Base-by-base conservation (phyloP, 2,797 vertebrate species). In the Lepilemur ruficaudatus region DNA sequence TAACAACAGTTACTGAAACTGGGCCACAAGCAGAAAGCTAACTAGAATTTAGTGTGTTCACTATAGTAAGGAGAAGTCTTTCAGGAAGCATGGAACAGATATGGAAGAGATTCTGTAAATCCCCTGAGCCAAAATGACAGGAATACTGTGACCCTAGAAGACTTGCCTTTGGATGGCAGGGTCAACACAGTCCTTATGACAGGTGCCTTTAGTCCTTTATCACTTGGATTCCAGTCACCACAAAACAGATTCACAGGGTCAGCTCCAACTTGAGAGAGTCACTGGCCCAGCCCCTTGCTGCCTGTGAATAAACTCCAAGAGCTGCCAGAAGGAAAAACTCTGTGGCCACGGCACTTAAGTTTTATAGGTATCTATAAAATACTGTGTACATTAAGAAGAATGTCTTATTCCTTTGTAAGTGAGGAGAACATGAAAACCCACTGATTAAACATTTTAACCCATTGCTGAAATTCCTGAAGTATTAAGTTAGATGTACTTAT, bases 381-480 rank as follows among this genome's bases (percentile, higher is more conserved):
- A 41, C 1, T 7, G 4, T 22, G 25, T 4, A 61, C 23, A 25
- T 17, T 43, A 81, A 50, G 41, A 72, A 67, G 23, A 88, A 35
- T 50, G 25, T 14, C 22, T 80, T 75, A 30, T 57, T 87, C 32
- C 35, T 94, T 93, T 76, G 55, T 59, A 41, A 17, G 10, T 7
- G 10, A 76, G 52, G 48, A 61, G 38, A 12, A 85, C 72, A 82
- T 4, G 11, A 91, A 98, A 98, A 78, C 9, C 32, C n/a, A 67
- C n/a, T 83, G 52, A 89, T 87, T 22, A 12, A 76, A 48, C 8
- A 80, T 93, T 72, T 96, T 90, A 93, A 70, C 55, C 72, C 0
- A 2, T 1, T 43, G 79, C 0, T 95, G 79, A 94, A 97, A 95
- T 85, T 95, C 59, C 96, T 89, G 48, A 95, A 76, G 15, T 96